Conservation (phyloP, 37 sponge, comb jelly and placozoan species). For the Lycopodina hypogea region DNA sequence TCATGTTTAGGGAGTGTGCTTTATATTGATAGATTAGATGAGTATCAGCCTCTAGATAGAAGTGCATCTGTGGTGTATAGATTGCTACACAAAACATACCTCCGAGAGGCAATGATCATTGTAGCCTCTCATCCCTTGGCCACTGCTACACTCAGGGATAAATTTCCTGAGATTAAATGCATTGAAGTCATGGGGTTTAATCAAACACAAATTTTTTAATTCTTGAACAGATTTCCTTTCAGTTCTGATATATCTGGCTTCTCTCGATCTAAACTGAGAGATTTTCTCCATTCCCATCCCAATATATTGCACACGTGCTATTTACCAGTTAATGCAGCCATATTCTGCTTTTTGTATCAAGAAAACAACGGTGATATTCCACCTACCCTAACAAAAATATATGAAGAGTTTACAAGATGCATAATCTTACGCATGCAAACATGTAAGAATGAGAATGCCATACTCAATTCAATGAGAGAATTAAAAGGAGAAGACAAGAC, state of each 20-base stretch:
- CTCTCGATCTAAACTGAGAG: too few relatives aligned
- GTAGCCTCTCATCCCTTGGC: slow-evolving; percentile 30
- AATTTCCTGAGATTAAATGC: background rate
- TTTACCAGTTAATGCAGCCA: slow-evolving; percentile 23
- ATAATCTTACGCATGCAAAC: background rate
- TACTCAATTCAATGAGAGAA: background rate
- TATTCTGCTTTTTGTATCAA: slow-evolving; percentile 11
- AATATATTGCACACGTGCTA: slow-evolving; percentile 37
- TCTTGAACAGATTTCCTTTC: background rate
- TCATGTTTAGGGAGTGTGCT: slow-evolving; percentile 23
- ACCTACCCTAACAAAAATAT: slow-evolving; percentile 26
- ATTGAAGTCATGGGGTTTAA: slow-evolving; percentile 26
- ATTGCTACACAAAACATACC: background rate
- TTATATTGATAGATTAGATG: slow-evolving; percentile 60
- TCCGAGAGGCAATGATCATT: background rate
- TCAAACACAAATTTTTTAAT: slow-evolving; percentile 5
- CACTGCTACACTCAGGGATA: background rate
- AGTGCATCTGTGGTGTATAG: background rate
- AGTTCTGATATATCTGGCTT: background rate
- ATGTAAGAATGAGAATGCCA: background rate
- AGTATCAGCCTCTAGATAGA: slow-evolving; percentile 8
- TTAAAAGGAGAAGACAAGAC: background rate
- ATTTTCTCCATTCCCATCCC: too few relatives aligned
- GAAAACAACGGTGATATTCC: background rate
- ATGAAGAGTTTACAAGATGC: slow-evolving; percentile 7